These are phyloP conservation scores for Trachelus troglodyta DNA, from an alignment of 2,888 invertebrate species.

Conservation along the genomic window DNA sequence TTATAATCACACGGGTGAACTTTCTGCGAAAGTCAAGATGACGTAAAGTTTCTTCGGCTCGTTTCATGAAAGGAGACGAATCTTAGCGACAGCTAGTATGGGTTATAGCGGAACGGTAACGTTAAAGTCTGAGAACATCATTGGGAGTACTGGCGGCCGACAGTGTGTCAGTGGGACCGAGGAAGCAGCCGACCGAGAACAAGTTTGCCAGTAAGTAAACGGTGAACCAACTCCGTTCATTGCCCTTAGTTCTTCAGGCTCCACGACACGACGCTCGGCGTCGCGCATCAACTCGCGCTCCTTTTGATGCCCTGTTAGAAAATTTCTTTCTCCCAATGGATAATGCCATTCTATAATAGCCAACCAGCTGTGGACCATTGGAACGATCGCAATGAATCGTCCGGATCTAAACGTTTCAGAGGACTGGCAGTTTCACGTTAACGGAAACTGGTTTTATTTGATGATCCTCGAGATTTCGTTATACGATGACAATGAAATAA, in stretches of 20 bases:
- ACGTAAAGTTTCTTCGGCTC: not conserved
- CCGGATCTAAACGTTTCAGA: not conserved
- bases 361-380: not conserved
- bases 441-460: not conserved
- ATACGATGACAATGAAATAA: not conserved
- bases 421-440: not conserved
- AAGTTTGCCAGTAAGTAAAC: constrained; percentile 32
- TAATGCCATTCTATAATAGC: not conserved
- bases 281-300: not conserved
- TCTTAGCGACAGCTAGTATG: not conserved
- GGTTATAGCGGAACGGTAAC: not conserved
- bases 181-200: constrained; percentile 9
- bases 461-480: not conserved
- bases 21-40: not conserved
- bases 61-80: not conserved
- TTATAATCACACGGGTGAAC: not conserved
- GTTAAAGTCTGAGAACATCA: not conserved
- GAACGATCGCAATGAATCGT: not conserved
- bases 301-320: not conserved
- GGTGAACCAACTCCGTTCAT: constrained; percentile 24
- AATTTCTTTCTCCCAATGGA: not conserved
- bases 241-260: constrained; percentile 23
- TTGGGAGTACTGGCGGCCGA: constrained; percentile 7
- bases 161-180: constrained; percentile 51
- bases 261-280: not conserved